Percentiles rank a stretch among this genome's conserved stretches.
These are phyloP conservation scores for Neodiprion fabricii DNA, from an alignment of 1,140 invertebrate species.

Conservation along the genomic window DNA sequence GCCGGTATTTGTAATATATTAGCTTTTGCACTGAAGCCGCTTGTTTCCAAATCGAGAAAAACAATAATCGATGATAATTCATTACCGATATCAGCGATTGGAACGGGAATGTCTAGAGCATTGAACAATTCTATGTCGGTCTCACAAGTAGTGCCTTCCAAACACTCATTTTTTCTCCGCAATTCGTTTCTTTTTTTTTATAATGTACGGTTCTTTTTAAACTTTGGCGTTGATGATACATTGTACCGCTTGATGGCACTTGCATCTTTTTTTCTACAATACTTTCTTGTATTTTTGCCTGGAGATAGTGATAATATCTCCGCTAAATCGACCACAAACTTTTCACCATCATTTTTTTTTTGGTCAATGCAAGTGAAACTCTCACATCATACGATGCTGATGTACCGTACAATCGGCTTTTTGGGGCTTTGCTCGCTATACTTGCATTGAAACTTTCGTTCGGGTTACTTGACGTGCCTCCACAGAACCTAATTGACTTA, in stretches of 20 bases:
- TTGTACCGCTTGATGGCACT: slow-evolving; percentile 1
- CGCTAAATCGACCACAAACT: slow-evolving; percentile 7
- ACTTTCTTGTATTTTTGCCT: slow-evolving; percentile 11
- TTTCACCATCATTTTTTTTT: slow-evolving; percentile 18
- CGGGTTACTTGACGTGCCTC: slow-evolving; percentile 26
- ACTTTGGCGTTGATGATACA: slow-evolving; percentile 8
- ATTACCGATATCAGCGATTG: slow-evolving; percentile 9
- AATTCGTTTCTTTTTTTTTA: background rate
- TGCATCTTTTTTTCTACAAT: slow-evolving; percentile 12
- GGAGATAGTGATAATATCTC: slow-evolving; percentile 13
- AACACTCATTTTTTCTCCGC: slow-evolving; percentile 10
- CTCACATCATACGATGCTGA: background rate
- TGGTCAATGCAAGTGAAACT: slow-evolving; percentile 7
- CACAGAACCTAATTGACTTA: slow-evolving; percentile 15
- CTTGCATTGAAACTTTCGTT: slow-evolving; percentile 24
- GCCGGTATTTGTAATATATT: slow-evolving; percentile 30
- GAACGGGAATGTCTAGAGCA: slow-evolving; percentile 11
- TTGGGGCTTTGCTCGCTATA: slow-evolving; percentile 23
- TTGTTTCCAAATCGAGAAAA: slow-evolving; percentile 27
- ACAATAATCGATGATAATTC: slow-evolving; percentile 15
- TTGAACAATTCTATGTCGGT: slow-evolving; percentile 20
- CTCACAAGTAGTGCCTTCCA: slow-evolving; percentile 23
- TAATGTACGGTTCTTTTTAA: background rate
- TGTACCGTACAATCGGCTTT: slow-evolving; percentile 18
- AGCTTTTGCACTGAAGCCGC: slow-evolving; percentile 12